A percentile compares a stretch with the other conserved stretches of the same genome.
phyloP scores from a whole-genome alignment of 2,113 vertebrate genomes.

The Sus scrofa region T2T-Sscrofa CM000812.6:119112501-119113000 shows the following conservation, averaged over 20 bases:
- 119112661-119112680: neutral
- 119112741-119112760: neutral
- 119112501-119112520: neutral
- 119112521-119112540: neutral
- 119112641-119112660: neutral
- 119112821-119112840: neutral
- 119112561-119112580: neutral
- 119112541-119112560: neutral
- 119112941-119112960: neutral
- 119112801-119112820: neutral
- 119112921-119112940: neutral
- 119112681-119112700: neutral
- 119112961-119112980: neutral
- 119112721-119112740: neutral
- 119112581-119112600: neutral
- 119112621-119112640: neutral
- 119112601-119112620: neutral
- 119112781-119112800: neutral
- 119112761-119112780: neutral
- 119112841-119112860: neutral
- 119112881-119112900: neutral
- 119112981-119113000: neutral
- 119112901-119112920: neutral
- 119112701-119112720: neutral
- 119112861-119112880: neutral